Evolutionary conservation across 37 sponge, comb jelly and placozoan genomes (phyloP).

Genomic region (Spongilla lacustris): DNA sequence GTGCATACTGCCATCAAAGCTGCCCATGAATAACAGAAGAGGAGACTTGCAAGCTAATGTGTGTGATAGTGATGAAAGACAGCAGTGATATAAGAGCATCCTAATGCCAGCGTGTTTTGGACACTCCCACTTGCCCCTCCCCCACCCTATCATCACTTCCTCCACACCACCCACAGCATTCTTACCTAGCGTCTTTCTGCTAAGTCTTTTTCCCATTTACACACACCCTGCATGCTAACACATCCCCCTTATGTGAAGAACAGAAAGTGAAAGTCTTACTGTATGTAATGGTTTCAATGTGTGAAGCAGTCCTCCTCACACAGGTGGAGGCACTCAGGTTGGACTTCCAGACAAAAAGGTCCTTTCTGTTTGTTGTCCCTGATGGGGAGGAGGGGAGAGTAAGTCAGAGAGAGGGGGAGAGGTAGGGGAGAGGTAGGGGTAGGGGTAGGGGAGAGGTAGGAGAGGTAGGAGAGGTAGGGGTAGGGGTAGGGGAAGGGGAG

Average conservation of each 20-base stretch:
- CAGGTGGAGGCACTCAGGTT: conserved; percentile 33
- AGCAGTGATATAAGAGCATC: too few species aligned
- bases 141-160: too few species aligned
- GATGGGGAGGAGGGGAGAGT: not conserved
- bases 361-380: conserved; percentile 59
- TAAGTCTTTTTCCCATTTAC: too few species aligned
- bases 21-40: conserved; percentile 78
- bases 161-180: not conserved
- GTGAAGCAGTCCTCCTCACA: conserved; percentile 27
- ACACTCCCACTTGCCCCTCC: too few species aligned
- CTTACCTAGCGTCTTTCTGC: not conserved
- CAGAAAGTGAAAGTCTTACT: conserved; percentile 47
- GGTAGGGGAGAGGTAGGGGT: too few species aligned
- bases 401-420: not conserved
- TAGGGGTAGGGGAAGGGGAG: too few species aligned
- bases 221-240: too few species aligned
- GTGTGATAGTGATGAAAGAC: too few species aligned
- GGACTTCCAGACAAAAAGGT: conserved; percentile 41
- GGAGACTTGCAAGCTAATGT: conserved; percentile 74
- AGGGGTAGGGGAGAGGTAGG: too few species aligned
- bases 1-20: conserved; percentile 44
- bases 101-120: too few species aligned
- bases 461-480: too few species aligned
- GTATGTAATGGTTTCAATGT: conserved; percentile 55
- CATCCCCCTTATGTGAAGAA: too few species aligned